Base-by-base conservation (phyloP, 2,113 vertebrate genomes). In the Aphelocoma coerulescens region DNA sequence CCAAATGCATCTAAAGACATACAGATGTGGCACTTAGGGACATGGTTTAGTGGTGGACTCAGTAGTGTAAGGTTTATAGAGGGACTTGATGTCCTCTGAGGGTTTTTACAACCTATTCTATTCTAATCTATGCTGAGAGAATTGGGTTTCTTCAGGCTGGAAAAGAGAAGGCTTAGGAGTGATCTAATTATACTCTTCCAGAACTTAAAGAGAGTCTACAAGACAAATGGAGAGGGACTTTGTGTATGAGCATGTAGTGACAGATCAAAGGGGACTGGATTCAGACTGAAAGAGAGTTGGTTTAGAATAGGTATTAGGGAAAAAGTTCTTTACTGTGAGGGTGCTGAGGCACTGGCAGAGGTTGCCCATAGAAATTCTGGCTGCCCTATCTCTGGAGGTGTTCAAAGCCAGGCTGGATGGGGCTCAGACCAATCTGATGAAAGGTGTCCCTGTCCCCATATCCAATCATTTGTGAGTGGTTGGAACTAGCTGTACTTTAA, bases 381-480 rank as follows among this genome's bases (percentile, higher is more conserved):
- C 16, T 81, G 21, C 11, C 43, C 16, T 15, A 19, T 73, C 51
- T 21, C 24, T 83, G 28, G 20, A 41, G 11, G 10, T 54, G n/a
- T 11, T 35, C n/a, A 62, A 27, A 10, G 6, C 28, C 28, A 39
- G 69, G 16, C 11, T 68, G 39, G 9, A n/a, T 41, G 23, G 8
- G 12, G 17, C 5, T 82, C 24, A 21, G 28, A 41, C 16, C 13
- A 74, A 24, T 7, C 22, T 33, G 37, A 4, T 39, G 33, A 33
- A 61, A 75, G 11, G 3, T 46, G 13, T 26, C 13, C 16, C 24
- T 39, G 24, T 59, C 11, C 7, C 7, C 23, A n/a, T 6, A 20
- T 30, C 16, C 15, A 37, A 0, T 16, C 19, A 59, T 4, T 11
- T 26, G 1, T 49, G 30, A 3, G 59, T 16, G 15, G 6, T 5